A percentile compares a stretch with the other conserved stretches of the same genome.
These are phyloP conservation scores for Tholera decimalis DNA, from an alignment of 2,888 invertebrate species.

Conservation along the genomic window DNA sequence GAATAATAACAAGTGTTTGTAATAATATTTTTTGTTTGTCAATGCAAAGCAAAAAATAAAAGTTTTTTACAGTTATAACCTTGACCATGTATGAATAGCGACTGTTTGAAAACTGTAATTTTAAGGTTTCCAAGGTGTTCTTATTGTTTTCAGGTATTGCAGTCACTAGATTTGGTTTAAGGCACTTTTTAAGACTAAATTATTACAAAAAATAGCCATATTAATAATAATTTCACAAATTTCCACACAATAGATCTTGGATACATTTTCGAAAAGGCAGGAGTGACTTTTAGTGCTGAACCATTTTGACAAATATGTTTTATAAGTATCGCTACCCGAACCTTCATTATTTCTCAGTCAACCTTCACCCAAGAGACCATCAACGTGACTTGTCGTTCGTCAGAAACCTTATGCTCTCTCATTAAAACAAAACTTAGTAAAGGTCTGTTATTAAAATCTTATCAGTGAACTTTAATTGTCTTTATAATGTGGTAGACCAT, in stretches of 20 bases:
- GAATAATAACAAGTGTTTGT: background rate
- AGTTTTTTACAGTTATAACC: slow-evolving; percentile 14
- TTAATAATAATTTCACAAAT: no score
- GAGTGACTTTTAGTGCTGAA: background rate
- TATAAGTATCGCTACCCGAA: background rate
- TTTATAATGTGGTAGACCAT: slow-evolving; percentile 78
- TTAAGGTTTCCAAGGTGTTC: background rate
- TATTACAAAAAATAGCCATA: no score
- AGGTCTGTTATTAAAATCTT: slow-evolving; percentile 67
- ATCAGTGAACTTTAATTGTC: slow-evolving; percentile 76
- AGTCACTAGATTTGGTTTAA: background rate
- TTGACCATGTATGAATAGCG: slow-evolving; percentile 11
- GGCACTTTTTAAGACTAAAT: background rate
- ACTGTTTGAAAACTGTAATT: slow-evolving; percentile 6
- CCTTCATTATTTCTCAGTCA: slow-evolving; percentile 32
- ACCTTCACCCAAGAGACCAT: slow-evolving; percentile 1
- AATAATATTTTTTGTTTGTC: background rate
- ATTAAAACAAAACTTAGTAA: slow-evolving; percentile 29
- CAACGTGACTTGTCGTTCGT: slow-evolving; percentile 9
- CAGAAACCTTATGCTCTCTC: slow-evolving; percentile 22
- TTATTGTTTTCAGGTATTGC: slow-evolving; percentile 7
- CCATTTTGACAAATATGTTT: background rate
- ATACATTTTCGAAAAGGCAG: no score
- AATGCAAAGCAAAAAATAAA: slow-evolving; percentile 5
- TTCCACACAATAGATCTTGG: no score